Evolutionary conservation across 2,888 invertebrate species (phyloP), one percentile per base, ranked within the genome.

Genomic region (Chaetoderma sp.): DNA sequence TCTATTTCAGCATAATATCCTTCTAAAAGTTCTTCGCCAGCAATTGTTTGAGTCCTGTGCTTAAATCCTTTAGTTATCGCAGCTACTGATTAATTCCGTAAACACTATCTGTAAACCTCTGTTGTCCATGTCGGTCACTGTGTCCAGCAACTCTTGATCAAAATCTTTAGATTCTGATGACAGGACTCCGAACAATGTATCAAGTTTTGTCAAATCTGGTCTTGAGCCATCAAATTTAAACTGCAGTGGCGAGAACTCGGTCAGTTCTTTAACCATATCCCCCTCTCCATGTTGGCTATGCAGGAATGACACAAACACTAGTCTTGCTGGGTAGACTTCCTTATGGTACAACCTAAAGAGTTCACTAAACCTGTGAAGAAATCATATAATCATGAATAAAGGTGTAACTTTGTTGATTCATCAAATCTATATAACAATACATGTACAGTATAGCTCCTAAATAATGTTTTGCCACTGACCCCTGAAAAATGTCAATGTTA

Each of bases 221-320:
- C 83, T 73, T 13, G 45, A 55, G 18, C 71, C 60, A 61, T 83
- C 79, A 60, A 86, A 78, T 28, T 76, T 76, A 58, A 82, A 82
- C 74, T 84, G 81, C 52, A 83, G 70, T 13, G 83, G 79, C 47
- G 76, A 68, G 54, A 76, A 73, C 13, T n/a, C 42, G 50, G 76
- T 64, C 42, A 83, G 74, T 47, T 70, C 66, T 5, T 33, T 44
- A 16, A 79, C 80, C 86, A 86, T 86, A 52, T 82, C 76, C 10
- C 86, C 85, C 21, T 70, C 45, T 16, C 68, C 59, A 63, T 82
- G 81, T 70, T 86, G 86, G 23, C 63, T 50, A 10, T 70, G 45
- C n/a, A 86, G 75, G 71, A 86, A 86, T 3, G 86, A 86, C 6
- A 86, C 83, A 70, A 86, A 86, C 3, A 86, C 84, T 23, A 86